Evolutionary conservation across 2,113 vertebrate genomes (phyloP).

Genomic region (Rhinogobius similis): DNA sequence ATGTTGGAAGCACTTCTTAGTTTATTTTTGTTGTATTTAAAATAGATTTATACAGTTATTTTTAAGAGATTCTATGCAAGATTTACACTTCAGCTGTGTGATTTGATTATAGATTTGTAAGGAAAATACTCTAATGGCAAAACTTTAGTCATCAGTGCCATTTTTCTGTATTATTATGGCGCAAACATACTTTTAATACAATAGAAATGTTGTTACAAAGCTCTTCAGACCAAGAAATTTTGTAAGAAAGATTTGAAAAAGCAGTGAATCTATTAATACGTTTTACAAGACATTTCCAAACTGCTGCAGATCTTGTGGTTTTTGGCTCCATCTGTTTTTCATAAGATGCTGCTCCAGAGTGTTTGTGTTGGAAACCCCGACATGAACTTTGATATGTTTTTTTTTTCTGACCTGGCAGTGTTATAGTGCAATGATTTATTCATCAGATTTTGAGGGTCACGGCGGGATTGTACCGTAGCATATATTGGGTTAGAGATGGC

Average conservation of each 20-base stretch:
- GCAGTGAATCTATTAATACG: too few relatives aligned
- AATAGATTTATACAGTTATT: too few relatives aligned
- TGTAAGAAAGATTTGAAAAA: too few relatives aligned
- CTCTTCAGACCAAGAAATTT: too few relatives aligned
- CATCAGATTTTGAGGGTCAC: constrained; percentile 5
- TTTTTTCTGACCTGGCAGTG: background rate
- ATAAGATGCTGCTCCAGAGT: background rate
- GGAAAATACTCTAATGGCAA: too few relatives aligned
- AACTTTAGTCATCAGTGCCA: too few relatives aligned
- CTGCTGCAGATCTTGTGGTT: background rate
- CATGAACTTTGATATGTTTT: background rate
- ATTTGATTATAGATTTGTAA: too few relatives aligned
- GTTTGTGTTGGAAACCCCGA: constrained; percentile 1
- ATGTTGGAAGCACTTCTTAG: background rate
- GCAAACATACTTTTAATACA: too few relatives aligned
- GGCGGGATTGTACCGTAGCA: background rate
- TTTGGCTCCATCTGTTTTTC: constrained; percentile 2
- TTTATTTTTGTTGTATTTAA: background rate
- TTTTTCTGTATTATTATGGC: too few relatives aligned
- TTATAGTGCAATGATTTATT: constrained; percentile 5
- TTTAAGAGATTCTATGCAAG: too few relatives aligned
- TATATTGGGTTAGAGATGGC: background rate
- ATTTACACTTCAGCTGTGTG: too few relatives aligned
- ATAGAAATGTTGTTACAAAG: too few relatives aligned
- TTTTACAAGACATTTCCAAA: background rate